Conservation (phyloP, 2,888 invertebrate species). For the Tenthredo distinguenda region DNA sequence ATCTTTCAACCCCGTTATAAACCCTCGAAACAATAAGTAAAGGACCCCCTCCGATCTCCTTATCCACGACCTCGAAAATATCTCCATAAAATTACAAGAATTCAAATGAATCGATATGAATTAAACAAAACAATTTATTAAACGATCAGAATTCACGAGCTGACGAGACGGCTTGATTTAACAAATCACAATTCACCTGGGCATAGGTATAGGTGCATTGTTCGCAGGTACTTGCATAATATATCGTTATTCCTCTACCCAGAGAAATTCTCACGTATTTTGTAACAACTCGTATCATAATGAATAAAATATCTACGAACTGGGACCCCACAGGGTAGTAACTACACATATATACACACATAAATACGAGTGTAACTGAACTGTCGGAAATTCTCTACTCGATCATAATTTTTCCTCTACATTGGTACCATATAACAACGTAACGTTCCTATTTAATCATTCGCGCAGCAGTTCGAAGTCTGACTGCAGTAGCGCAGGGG, state of each 20-base stretch:
- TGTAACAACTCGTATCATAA: neutral
- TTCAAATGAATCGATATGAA: neutral
- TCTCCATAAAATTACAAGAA: neutral
- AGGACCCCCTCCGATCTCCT: neutral
- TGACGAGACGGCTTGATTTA: neutral
- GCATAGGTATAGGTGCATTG: neutral
- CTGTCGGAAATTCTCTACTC: constrained; percentile 9
- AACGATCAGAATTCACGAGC: neutral
- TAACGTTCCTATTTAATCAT: constrained; percentile 15
- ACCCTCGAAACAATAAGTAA: neutral
- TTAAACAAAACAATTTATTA: neutral
- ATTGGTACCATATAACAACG: constrained; percentile 1
- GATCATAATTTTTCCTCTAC: constrained; percentile 29
- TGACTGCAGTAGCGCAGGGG: neutral
- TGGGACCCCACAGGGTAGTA: neutral
- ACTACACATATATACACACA: neutral
- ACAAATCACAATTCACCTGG: neutral
- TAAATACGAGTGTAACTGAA: neutral
- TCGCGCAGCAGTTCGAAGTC: neutral
- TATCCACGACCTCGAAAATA: neutral
- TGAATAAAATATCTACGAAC: constrained; percentile 28
- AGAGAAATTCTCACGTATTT: neutral
- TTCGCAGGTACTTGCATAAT: neutral
- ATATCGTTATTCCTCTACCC: neutral
- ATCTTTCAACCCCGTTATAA: neutral